Conservation (phyloP, 2,113 vertebrate genomes). For the Galemys pyrenaicus region DNA sequence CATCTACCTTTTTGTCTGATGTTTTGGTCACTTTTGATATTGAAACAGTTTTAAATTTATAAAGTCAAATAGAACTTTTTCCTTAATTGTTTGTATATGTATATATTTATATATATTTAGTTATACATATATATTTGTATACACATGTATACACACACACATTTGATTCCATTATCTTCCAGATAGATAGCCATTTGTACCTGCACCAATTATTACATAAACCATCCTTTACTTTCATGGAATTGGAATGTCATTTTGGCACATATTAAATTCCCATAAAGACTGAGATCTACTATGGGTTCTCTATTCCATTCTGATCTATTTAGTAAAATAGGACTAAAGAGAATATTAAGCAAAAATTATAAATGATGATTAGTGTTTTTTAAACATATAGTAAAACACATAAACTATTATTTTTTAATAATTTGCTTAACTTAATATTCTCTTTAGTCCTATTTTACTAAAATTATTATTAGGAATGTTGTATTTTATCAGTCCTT, state of each 20-base stretch:
- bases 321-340: no score
- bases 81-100: neutral
- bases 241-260: neutral
- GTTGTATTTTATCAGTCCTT: constrained; percentile 25
- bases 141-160: neutral
- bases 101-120: neutral
- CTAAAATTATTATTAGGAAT: constrained; percentile 29
- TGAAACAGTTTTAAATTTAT: constrained; percentile 16
- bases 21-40: neutral
- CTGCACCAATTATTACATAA: neutral
- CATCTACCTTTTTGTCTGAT: neutral
- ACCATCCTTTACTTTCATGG: neutral
- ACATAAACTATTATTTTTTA: neutral
- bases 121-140: neutral
- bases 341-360: no score
- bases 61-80: neutral
- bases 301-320: neutral
- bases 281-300: neutral
- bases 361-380: neutral
- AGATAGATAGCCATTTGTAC: neutral
- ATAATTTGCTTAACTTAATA: neutral
- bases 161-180: neutral
- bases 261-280: neutral
- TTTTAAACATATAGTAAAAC: neutral
- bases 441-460: constrained; percentile 29